phyloP scores from a whole-genome alignment of 2,797 vertebrate species.

The Phoeniculus purpureus region DNA sequence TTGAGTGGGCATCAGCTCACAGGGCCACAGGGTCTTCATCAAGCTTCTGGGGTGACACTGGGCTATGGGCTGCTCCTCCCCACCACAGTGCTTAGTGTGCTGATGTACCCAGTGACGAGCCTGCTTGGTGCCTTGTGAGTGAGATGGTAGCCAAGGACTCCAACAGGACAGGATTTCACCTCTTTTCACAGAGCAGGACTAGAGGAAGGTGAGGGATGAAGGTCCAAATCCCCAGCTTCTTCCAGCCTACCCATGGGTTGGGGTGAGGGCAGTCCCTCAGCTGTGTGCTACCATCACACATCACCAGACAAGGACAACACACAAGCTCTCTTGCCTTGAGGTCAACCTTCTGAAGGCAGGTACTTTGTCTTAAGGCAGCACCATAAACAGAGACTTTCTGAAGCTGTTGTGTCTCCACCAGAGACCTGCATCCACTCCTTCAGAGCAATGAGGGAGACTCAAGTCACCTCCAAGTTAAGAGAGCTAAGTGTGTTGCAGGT shows the following conservation, averaged over 20 bases:
- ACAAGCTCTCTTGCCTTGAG: neutral
- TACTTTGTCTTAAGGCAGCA: neutral
- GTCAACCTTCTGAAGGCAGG: neutral
- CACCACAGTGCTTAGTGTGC: rapidly evolving
- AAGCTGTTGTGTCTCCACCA: neutral
- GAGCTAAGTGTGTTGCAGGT: neutral
- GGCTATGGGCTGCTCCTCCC: neutral
- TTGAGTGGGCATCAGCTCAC: neutral
- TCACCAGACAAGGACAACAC: neutral
- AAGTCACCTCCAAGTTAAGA: neutral
- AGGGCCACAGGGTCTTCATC: neutral
- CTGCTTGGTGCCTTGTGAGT: neutral
- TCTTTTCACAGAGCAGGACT: neutral
- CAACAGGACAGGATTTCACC: neutral
- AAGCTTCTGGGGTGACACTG: neutral
- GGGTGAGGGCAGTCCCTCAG: neutral
- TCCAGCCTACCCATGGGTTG: neutral
- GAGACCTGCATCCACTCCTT: neutral
- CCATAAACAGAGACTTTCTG: neutral
- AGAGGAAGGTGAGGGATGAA: neutral
- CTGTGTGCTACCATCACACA: neutral
- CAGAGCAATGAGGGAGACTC: neutral
- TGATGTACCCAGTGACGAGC: neutral
- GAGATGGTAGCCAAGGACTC: neutral
- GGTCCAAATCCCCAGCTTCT: neutral